phyloP scores from a whole-genome alignment of 2,113 vertebrate genomes.

The Microcebus lehilahytsara region DNA sequence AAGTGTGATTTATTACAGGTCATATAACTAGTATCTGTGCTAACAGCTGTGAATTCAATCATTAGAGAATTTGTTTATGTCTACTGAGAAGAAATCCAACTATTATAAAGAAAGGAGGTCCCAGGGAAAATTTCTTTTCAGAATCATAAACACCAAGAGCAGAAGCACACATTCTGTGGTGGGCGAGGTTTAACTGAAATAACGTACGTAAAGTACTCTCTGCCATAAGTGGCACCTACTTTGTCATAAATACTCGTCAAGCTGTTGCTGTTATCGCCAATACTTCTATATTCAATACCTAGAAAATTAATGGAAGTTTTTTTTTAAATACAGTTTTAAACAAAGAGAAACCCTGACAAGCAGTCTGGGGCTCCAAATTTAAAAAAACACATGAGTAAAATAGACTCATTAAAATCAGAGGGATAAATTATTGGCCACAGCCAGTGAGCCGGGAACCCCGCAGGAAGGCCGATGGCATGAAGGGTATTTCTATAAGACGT shows the following conservation, averaged over 20 bases:
- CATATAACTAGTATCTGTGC: background rate
- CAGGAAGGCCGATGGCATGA: background rate
- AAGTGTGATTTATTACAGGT: background rate
- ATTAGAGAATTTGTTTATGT: background rate
- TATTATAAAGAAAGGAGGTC: background rate
- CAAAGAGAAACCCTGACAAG: background rate
- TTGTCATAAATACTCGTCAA: rapidly evolving
- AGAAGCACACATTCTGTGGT: rapidly evolving
- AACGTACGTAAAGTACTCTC: rapidly evolving
- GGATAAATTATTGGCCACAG: rapidly evolving
- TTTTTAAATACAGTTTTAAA: background rate
- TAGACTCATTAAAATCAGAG: background rate
- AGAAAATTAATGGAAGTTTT: background rate
- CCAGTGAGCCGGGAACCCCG: background rate
- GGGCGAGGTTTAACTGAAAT: rapidly evolving
- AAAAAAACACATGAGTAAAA: background rate
- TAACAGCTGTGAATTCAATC: conserved; percentile 21
- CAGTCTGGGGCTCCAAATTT: background rate
- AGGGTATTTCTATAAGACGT: background rate
- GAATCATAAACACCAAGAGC: rapidly evolving
- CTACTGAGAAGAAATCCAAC: conserved; percentile 41
- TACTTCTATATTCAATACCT: too few relatives aligned
- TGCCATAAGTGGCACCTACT: rapidly evolving
- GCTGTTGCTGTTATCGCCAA: rapidly evolving
- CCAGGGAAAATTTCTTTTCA: background rate